phyloP scores from a whole-genome alignment of 2,113 vertebrate species.

The Xiphorhynchus elegans region DNA sequence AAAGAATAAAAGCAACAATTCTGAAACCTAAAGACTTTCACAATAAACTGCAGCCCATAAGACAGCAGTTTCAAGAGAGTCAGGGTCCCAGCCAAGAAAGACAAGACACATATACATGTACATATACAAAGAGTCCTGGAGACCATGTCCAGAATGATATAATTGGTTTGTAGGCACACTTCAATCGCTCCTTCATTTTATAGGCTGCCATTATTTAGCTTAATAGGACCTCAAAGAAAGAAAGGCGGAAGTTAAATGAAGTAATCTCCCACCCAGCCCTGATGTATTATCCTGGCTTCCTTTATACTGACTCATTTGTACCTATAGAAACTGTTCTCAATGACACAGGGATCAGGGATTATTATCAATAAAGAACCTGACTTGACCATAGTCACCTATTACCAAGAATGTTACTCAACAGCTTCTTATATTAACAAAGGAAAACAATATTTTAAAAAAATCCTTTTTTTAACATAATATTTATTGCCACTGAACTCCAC shows the following conservation, averaged over 20 bases:
- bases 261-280: slow-evolving; percentile 51
- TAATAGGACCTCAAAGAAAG: slow-evolving; percentile 60
- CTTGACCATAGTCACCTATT: slow-evolving; percentile 6
- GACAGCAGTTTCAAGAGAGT: slow-evolving; percentile 35
- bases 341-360: slow-evolving; percentile 29
- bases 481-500: background rate
- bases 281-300: slow-evolving; percentile 29
- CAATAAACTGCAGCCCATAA: background rate
- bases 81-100: background rate
- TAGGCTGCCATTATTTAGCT: slow-evolving; percentile 43
- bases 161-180: slow-evolving; percentile 49
- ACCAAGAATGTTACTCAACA: slow-evolving; percentile 14
- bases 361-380: slow-evolving; percentile 34
- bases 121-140: slow-evolving; percentile 26
- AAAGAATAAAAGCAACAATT: slow-evolving; percentile 30
- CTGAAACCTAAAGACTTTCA: slow-evolving; percentile 8
- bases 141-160: slow-evolving; percentile 34
- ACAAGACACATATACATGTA: background rate
- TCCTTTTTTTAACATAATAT: background rate
- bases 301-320: slow-evolving; percentile 42
- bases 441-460: background rate
- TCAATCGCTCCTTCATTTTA: slow-evolving; percentile 40
- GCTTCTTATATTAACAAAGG: background rate
- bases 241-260: slow-evolving; percentile 61
- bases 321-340: slow-evolving; percentile 59